phyloP scores from a whole-genome alignment of 1,140 invertebrate species.

The Drosophila ercepeae region DNA sequence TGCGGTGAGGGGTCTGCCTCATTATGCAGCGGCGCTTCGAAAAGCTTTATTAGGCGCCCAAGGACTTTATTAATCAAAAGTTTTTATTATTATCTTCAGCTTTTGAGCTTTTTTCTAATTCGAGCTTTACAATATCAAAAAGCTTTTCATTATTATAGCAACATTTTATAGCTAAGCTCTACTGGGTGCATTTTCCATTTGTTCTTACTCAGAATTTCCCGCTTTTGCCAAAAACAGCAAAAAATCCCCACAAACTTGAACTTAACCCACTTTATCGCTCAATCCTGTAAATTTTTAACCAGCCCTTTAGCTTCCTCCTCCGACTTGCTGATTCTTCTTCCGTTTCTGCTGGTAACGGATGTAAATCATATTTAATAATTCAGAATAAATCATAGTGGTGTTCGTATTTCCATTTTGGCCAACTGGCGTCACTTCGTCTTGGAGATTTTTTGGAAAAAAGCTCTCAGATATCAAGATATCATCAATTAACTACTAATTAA shows the following conservation, averaged over 20 bases:
- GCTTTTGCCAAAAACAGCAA: not conserved
- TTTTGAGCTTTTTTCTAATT: constrained; percentile 3
- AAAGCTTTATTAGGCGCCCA: constrained; percentile 36
- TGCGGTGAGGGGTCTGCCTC: constrained; percentile 18
- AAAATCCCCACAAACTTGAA: constrained; percentile 34
- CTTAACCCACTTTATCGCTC: constrained; percentile 21
- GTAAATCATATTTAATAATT: constrained; percentile 79
- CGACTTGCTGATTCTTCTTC: constrained; percentile 16
- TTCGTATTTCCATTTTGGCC: constrained; percentile 75
- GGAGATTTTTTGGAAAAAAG: too few species aligned
- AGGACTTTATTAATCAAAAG: constrained; percentile 23
- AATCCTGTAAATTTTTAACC: not conserved
- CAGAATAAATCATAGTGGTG: constrained; percentile 80
- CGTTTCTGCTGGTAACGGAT: constrained; percentile 14
- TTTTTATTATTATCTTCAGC: not conserved
- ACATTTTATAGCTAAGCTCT: constrained; percentile 27
- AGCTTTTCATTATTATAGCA: constrained; percentile 45
- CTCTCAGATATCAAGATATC: too few species aligned
- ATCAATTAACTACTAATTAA: too few species aligned
- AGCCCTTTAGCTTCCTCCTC: not conserved
- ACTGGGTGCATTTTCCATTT: not conserved
- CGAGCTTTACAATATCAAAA: not conserved
- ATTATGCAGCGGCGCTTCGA: constrained; percentile 30
- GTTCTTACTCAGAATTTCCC: constrained; percentile 3
- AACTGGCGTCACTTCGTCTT: too few species aligned